Percentiles rank a stretch among this genome's conserved stretches.
Evolutionary conservation across 2,888 invertebrate genomes (phyloP).

Genomic region (Hypena proboscidalis): DNA sequence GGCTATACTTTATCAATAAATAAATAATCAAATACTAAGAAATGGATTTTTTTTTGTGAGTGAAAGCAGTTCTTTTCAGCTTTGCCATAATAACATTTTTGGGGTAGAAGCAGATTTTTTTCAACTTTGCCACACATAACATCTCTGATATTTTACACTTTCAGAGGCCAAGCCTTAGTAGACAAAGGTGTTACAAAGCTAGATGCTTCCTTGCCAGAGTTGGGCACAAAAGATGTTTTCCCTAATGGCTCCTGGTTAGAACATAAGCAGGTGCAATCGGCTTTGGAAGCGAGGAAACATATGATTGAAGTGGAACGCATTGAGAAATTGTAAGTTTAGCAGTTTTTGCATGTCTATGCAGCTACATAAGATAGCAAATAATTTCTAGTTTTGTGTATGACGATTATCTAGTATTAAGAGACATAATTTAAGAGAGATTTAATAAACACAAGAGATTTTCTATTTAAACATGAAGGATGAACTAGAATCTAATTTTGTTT

Average conservation of each 20-base stretch:
- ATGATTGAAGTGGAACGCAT: constrained; percentile 84
- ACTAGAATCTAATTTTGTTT: too few relatives aligned
- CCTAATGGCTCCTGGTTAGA: constrained; percentile 86
- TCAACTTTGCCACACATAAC: not conserved
- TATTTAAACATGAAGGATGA: too few relatives aligned
- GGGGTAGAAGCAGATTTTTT: too few relatives aligned
- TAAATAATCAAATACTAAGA: not conserved
- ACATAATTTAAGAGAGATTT: too few relatives aligned
- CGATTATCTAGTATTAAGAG: not conserved
- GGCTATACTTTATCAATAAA: too few relatives aligned
- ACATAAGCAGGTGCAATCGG: constrained; percentile 84
- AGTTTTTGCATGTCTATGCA: not conserved
- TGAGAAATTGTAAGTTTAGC: constrained; percentile 80
- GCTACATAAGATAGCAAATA: too few relatives aligned
- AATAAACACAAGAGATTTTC: too few relatives aligned
- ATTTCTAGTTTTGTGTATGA: not conserved
- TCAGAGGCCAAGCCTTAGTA: constrained; percentile 71
- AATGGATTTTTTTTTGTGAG: not conserved
- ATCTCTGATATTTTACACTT: constrained; percentile 18
- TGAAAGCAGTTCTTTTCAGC: too few relatives aligned
- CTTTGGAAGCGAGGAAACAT: constrained; percentile 80
- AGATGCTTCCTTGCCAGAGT: constrained; percentile 75
- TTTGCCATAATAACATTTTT: too few relatives aligned
- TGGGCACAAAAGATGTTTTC: constrained; percentile 81
- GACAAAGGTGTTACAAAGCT: constrained; percentile 71